phyloP scores from a whole-genome alignment of 2,888 invertebrate species.

The Heliconius ismenius region DNA sequence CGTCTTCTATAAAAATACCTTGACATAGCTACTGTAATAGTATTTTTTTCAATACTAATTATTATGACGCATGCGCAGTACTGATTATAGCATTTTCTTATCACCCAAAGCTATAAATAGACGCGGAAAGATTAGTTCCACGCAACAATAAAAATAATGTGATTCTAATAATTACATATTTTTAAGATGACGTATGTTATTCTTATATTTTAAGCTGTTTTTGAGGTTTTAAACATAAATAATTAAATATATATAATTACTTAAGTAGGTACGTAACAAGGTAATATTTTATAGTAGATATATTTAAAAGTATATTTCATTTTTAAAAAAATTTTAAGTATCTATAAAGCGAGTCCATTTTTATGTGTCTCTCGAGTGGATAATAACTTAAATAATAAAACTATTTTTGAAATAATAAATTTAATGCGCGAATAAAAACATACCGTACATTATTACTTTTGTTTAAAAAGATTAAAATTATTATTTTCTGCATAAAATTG shows the following conservation, averaged over 20 bases:
- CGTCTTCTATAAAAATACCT: background rate
- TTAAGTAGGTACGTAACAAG: background rate
- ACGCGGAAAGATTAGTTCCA: slow-evolving; percentile 43
- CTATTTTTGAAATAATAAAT: background rate
- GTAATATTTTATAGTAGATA: no score
- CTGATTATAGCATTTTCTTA: slow-evolving; percentile 22
- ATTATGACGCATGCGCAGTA: slow-evolving; percentile 8
- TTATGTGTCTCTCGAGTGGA: no score
- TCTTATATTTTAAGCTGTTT: background rate
- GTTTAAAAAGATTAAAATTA: background rate
- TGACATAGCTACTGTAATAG: background rate
- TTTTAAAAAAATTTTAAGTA: no score
- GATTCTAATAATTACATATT: slow-evolving; percentile 6
- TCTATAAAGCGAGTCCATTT: background rate
- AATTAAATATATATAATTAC: background rate
- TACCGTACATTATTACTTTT: background rate
- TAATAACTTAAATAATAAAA: background rate
- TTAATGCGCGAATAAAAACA: background rate
- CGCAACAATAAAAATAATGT: slow-evolving; percentile 31
- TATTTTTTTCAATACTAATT: background rate
- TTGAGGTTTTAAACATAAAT: background rate
- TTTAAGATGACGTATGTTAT: background rate
- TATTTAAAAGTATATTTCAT: no score
- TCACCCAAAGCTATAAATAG: slow-evolving; percentile 43
- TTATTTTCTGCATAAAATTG: background rate